Percentiles rank a stretch among this genome's conserved stretches.
phyloP scores from a whole-genome alignment of 2,797 vertebrate genomes.

The Stomatorhinus walkeri region DNA sequence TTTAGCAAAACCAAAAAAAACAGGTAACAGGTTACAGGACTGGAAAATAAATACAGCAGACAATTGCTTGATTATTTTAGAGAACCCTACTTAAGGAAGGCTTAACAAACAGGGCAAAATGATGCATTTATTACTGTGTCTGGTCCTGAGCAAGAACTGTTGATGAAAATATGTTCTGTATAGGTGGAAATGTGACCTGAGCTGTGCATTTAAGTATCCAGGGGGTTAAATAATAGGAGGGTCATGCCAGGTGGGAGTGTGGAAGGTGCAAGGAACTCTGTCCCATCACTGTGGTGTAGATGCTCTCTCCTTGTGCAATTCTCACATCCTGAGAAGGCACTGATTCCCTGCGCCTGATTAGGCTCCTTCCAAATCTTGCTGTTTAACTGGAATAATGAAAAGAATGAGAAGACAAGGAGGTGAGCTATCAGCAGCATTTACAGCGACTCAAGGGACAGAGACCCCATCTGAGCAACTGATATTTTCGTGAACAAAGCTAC shows the following conservation, averaged over 20 bases:
- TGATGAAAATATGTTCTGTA: neutral
- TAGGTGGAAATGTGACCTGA: neutral
- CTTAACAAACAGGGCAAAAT: conserved; percentile 8
- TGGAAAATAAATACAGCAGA: neutral
- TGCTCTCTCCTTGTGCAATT: conserved; percentile 3
- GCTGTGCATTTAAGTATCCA: neutral
- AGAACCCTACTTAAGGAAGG: neutral
- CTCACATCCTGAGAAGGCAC: neutral
- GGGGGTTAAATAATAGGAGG: neutral
- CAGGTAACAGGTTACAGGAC: neutral
- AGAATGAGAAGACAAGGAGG: neutral
- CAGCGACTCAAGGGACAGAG: neutral
- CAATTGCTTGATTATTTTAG: neutral
- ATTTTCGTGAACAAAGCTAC: neutral
- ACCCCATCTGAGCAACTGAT: neutral
- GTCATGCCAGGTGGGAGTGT: neutral
- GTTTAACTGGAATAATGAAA: neutral
- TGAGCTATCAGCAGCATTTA: neutral
- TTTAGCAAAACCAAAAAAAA: neutral
- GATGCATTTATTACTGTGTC: neutral
- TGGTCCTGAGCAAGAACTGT: neutral
- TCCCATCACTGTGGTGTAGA: neutral
- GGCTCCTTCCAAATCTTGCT: neutral
- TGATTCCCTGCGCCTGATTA: neutral
- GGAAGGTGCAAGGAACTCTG: too few species aligned